Evolutionary conservation across 2,888 invertebrate genomes (phyloP).

Genomic region (Troides oblongomaculatus): DNA sequence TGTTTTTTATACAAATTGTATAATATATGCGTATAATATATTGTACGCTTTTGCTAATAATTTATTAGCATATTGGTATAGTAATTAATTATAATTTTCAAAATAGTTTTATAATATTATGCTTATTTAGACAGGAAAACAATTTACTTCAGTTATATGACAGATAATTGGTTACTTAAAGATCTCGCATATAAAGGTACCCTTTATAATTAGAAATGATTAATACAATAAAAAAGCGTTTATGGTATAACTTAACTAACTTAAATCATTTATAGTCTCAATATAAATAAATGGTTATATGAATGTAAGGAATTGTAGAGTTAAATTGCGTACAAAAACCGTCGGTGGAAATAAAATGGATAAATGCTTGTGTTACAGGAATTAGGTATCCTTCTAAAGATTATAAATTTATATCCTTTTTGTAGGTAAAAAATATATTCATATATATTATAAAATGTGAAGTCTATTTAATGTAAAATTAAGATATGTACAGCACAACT

Average conservation of each 20-base stretch:
- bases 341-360: not conserved
- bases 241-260: slow-evolving; percentile 2
- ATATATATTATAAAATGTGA: too few species aligned
- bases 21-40: not conserved
- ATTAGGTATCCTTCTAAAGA: too few species aligned
- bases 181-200: not conserved
- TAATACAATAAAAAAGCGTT: not conserved
- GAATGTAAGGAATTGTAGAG: not conserved
- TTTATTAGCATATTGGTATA: not conserved
- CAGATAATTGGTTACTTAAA: not conserved
- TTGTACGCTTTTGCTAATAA: not conserved
- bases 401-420: too few species aligned
- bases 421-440: too few species aligned
- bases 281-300: not conserved
- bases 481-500: too few species aligned
- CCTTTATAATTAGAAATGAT: not conserved
- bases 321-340: not conserved
- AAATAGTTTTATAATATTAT: not conserved
- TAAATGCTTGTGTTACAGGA: not conserved
- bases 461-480: too few species aligned
- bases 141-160: not conserved
- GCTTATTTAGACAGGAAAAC: not conserved
- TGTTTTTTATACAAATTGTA: too few species aligned
- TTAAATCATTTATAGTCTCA: not conserved
- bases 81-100: not conserved